Evolutionary conservation across 2,113 vertebrate species (phyloP).

Genomic region (Notothenia coriiceps): DNA sequence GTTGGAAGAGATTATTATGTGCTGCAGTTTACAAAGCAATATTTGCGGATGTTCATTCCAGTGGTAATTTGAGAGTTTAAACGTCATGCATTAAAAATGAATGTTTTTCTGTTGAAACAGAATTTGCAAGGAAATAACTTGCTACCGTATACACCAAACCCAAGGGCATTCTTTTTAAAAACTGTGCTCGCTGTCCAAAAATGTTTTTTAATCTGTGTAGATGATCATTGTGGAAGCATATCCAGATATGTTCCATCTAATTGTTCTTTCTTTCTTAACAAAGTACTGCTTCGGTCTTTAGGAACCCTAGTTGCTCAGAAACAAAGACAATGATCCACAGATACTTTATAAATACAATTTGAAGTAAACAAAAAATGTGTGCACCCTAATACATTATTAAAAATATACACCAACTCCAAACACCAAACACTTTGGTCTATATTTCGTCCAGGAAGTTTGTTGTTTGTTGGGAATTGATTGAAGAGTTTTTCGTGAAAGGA

Average conservation of each 20-base stretch:
- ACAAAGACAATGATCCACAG: constrained; percentile 18
- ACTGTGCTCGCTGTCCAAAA: not conserved
- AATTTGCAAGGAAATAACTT: constrained; percentile 4
- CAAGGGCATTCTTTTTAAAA: constrained; percentile 4
- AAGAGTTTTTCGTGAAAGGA: not conserved
- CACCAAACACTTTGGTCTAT: not conserved
- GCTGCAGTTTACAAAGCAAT: constrained; percentile 15
- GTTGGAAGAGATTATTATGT: not conserved
- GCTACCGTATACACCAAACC: not conserved
- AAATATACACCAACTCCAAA: not conserved
- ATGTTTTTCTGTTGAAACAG: constrained; percentile 13
- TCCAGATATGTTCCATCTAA: constrained; percentile 7
- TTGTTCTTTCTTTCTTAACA: constrained; percentile 4
- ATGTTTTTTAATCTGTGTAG: constrained; percentile 6
- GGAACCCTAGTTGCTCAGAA: constrained; percentile 39
- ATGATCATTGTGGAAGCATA: constrained; percentile 34
- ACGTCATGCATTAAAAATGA: constrained; percentile 19
- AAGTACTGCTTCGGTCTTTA: constrained; percentile 20
- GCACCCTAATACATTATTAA: constrained; percentile 16
- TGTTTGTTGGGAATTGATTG: not conserved
- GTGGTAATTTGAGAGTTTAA: constrained; percentile 13
- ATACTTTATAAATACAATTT: constrained; percentile 17
- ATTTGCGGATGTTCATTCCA: not conserved
- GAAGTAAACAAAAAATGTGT: constrained; percentile 27
- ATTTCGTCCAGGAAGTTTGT: not conserved